Evolutionary conservation across 2,797 vertebrate species (phyloP).

Genomic region (Thalassophryne amazonica): DNA sequence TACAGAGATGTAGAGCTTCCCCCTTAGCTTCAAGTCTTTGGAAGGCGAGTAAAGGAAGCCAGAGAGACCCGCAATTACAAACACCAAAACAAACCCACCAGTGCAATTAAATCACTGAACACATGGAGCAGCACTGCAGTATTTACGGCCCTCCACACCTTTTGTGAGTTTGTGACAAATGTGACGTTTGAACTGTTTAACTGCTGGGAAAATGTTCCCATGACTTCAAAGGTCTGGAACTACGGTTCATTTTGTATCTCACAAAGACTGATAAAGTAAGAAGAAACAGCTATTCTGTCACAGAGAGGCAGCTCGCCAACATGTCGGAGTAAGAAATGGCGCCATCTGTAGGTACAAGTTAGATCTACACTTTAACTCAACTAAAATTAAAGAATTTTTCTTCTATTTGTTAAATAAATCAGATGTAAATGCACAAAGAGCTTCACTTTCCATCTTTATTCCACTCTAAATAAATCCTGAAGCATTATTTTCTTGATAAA

Average conservation of each 20-base stretch:
- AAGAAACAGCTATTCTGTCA: background rate
- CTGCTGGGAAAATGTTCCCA: conserved; percentile 21
- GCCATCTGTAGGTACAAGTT: conserved; percentile 35
- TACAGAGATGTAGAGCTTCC: conserved; percentile 26
- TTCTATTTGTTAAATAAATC: background rate
- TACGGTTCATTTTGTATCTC: conserved; percentile 11
- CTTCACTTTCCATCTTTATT: background rate
- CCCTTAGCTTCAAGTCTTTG: conserved; percentile 18
- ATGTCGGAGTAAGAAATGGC: conserved; percentile 37
- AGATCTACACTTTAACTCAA: background rate
- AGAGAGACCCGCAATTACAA: conserved; percentile 4
- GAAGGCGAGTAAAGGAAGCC: conserved; percentile 16
- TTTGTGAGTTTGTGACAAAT: conserved; percentile 20
- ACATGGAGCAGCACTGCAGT: background rate
- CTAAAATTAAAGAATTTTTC: background rate
- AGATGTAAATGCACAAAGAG: background rate
- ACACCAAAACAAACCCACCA: background rate
- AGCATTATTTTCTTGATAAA: background rate
- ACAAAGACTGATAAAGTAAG: background rate
- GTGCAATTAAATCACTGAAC: conserved; percentile 13
- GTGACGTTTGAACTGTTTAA: conserved; percentile 15
- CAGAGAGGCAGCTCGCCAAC: background rate
- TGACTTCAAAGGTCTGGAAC: conserved; percentile 5
- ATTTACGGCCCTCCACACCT: conserved; percentile 4
- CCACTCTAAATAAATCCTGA: background rate